phyloP scores from a whole-genome alignment of 2,797 vertebrate genomes.

The Bucorvus abyssinicus region DNA sequence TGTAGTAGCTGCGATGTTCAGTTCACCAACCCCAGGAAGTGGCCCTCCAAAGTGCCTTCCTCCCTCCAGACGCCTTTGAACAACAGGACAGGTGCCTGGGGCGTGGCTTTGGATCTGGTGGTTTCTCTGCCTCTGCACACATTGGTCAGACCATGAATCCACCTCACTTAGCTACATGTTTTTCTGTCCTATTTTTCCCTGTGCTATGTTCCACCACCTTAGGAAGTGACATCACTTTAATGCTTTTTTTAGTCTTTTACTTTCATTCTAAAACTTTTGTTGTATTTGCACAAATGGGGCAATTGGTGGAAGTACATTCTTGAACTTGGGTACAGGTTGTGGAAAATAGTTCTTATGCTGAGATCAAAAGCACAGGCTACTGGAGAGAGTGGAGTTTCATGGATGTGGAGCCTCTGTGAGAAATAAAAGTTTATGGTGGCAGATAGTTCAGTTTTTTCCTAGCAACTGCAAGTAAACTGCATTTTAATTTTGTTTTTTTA shows the following conservation, averaged over 20 bases:
- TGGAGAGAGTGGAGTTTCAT: not conserved
- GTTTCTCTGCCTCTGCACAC: not conserved
- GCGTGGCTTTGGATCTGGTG: fast-evolving
- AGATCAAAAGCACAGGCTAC: not conserved
- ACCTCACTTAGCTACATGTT: fast-evolving
- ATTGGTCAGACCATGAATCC: not conserved
- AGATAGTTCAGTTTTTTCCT: not conserved
- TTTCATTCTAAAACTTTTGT: not conserved
- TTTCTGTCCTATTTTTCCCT: not conserved
- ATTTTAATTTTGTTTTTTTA: not conserved
- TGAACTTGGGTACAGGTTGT: not conserved
- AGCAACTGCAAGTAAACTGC: not conserved
- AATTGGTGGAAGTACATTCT: not conserved
- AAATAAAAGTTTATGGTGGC: not conserved
- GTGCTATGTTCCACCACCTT: not conserved
- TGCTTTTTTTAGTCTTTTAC: not conserved
- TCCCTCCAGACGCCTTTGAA: not conserved
- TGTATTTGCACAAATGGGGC: not conserved
- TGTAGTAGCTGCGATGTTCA: not conserved
- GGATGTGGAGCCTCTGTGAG: not conserved
- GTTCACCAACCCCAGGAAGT: not conserved
- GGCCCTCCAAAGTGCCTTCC: not conserved
- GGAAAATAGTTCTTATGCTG: not conserved
- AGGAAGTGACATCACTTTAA: not conserved
- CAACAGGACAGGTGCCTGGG: fast-evolving